These are phyloP conservation scores for Lepas anatifera DNA, from an alignment of 2,888 invertebrate genomes.

Conservation along the genomic window DNA sequence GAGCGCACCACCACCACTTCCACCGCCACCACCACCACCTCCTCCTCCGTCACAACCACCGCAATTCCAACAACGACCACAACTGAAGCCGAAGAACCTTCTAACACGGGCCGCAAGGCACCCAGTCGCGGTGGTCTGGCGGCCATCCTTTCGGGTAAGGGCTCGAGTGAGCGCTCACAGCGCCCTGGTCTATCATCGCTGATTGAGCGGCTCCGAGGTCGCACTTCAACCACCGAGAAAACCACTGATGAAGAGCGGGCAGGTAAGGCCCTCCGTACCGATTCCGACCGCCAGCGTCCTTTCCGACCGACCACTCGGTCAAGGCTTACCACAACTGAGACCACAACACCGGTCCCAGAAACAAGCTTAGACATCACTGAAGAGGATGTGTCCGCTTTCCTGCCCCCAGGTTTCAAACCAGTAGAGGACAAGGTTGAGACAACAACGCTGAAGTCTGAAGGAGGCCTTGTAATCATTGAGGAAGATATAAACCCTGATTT, in stretches of 20 bases:
- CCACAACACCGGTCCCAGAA: not conserved
- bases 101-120: not conserved
- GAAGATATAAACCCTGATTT: not conserved
- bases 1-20: not conserved
- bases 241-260: not conserved
- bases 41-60: not conserved
- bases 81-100: not conserved
- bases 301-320: not conserved
- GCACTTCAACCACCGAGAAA: not conserved
- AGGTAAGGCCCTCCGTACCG: not conserved
- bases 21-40: not conserved
- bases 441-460: not conserved
- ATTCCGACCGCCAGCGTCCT: not conserved
- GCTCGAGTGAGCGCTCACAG: too few species aligned
- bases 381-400: slow-evolving; percentile 15
- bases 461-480: not conserved
- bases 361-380: slow-evolving; percentile 15
- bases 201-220: not conserved
- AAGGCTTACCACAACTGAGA: not conserved
- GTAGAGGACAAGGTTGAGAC: not conserved
- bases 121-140: not conserved
- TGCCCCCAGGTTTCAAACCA: slow-evolving; percentile 16
- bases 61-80: not conserved
- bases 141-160: not conserved
- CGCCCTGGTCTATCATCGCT: not conserved